These are phyloP conservation scores for Zaprionus tsacasi DNA, from an alignment of 1,140 invertebrate species.

Conservation along the genomic window DNA sequence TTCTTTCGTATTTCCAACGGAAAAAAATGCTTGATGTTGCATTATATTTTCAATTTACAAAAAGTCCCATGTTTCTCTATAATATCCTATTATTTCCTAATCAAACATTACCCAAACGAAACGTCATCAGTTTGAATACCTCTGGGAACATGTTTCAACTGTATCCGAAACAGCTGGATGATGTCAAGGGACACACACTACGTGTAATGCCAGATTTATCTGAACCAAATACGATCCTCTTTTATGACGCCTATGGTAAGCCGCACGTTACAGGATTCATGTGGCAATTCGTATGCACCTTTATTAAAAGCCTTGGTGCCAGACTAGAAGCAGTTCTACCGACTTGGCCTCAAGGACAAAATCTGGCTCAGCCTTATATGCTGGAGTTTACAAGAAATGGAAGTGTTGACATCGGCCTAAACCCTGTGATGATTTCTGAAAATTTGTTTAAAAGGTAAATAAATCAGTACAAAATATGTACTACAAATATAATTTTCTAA, in stretches of 20 bases:
- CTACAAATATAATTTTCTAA: no score
- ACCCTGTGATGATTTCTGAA: neutral
- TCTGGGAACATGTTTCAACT: neutral
- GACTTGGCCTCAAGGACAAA: conserved; percentile 2
- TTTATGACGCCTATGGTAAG: conserved; percentile 14
- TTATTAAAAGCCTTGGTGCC: conserved; percentile 35
- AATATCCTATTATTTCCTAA: conserved; percentile 50
- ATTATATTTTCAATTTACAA: conserved; percentile 31
- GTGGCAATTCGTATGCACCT: conserved; percentile 46
- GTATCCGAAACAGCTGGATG: conserved; percentile 36
- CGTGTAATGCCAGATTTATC: conserved; percentile 53
- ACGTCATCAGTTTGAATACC: neutral
- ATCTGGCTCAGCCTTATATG: conserved; percentile 31
- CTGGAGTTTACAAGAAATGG: conserved; percentile 40
- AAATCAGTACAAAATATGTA: neutral
- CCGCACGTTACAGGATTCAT: conserved; percentile 39
- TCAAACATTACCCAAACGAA: conserved; percentile 29
- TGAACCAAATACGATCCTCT: conserved; percentile 47
- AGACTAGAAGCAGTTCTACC: conserved; percentile 16
- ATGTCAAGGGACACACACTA: conserved; percentile 28
- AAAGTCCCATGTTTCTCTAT: conserved; percentile 20
- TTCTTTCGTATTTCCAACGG: conserved; percentile 36
- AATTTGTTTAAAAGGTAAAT: conserved; percentile 4
- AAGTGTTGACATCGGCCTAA: conserved; percentile 50
- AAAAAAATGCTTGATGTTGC: conserved; percentile 49